phyloP scores from a whole-genome alignment of 2,113 vertebrate genomes.

The Callopanchax toddi region DNA sequence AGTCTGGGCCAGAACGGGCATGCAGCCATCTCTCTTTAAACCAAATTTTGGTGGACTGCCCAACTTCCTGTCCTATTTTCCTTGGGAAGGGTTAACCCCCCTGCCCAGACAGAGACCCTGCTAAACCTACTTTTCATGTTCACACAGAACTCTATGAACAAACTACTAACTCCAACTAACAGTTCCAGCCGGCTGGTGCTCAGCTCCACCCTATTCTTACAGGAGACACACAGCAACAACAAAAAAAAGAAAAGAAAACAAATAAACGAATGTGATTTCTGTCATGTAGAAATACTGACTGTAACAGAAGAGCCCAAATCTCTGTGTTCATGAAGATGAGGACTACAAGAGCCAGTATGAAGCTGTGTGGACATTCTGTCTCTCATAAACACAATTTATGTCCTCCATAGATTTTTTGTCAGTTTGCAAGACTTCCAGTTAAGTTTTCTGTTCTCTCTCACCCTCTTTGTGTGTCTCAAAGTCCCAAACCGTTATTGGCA shows the following conservation, averaged over 20 bases:
- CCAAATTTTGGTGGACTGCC: constrained; percentile 58
- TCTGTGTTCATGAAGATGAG: constrained; percentile 66
- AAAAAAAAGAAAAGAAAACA: not conserved
- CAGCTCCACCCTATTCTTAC: constrained; percentile 43
- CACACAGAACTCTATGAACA: constrained; percentile 63
- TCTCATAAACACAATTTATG: constrained; percentile 57
- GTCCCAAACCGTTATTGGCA: constrained; percentile 56
- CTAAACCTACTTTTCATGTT: constrained; percentile 66
- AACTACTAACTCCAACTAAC: constrained; percentile 76
- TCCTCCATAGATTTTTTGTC: constrained; percentile 68
- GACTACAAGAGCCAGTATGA: constrained; percentile 68
- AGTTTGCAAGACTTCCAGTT: constrained; percentile 70
- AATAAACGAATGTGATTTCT: constrained; percentile 48
- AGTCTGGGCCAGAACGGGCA: constrained; percentile 58
- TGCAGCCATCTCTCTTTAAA: constrained; percentile 56
- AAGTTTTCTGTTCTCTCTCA: constrained; percentile 64
- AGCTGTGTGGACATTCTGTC: constrained; percentile 62
- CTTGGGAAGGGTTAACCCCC: constrained; percentile 17
- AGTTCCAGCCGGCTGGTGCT: constrained; percentile 69
- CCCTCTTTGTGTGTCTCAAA: constrained; percentile 65
- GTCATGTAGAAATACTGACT: constrained; percentile 65
- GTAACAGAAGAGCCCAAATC: constrained; percentile 49
- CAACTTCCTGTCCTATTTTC: constrained; percentile 53
- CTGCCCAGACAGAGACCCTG: constrained; percentile 62
- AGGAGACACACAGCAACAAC: constrained; percentile 34